Conservation (phyloP, 2,797 vertebrate genomes). For the Oryzias sinensis region DNA sequence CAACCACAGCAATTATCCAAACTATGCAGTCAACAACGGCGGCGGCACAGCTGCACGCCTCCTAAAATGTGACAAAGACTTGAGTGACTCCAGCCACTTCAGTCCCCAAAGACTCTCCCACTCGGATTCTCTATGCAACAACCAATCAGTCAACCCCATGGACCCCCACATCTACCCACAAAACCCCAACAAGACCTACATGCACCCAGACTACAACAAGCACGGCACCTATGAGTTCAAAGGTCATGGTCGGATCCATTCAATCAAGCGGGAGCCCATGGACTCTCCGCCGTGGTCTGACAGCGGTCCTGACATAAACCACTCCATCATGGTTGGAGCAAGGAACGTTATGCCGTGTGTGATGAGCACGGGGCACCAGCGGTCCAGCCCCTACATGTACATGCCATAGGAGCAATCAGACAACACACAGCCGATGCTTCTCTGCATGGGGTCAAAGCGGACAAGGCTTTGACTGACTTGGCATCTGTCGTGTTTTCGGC, state of each 20-base stretch:
- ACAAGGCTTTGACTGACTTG: not conserved
- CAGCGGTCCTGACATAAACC: conserved; percentile 67
- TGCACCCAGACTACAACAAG: conserved; percentile 76
- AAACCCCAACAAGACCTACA: conserved; percentile 74
- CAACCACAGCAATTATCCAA: conserved; percentile 76
- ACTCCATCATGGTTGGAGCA: conserved; percentile 63
- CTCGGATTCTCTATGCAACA: conserved; percentile 73
- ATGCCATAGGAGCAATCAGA: conserved; percentile 63
- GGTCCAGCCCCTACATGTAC: conserved; percentile 78
- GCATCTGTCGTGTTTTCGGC: not conserved
- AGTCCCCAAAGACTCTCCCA: conserved; percentile 76
- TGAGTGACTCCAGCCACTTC: conserved; percentile 61
- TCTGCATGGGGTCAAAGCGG: not conserved
- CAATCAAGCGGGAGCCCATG: conserved; percentile 90
- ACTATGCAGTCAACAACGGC: conserved; percentile 59
- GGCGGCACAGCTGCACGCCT: conserved; percentile 54
- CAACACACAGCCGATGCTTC: conserved; percentile 8
- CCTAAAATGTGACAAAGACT: conserved; percentile 77
- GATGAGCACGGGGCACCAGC: conserved; percentile 77
- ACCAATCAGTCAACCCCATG: conserved; percentile 73
- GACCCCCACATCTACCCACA: conserved; percentile 73
- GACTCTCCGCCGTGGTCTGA: conserved; percentile 83
- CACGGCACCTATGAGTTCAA: conserved; percentile 80
- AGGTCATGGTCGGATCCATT: conserved; percentile 79
- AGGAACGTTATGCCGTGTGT: conserved; percentile 79